Base-by-base conservation (phyloP, 2,888 invertebrate species). In the Drosophila seclusa region DNA sequence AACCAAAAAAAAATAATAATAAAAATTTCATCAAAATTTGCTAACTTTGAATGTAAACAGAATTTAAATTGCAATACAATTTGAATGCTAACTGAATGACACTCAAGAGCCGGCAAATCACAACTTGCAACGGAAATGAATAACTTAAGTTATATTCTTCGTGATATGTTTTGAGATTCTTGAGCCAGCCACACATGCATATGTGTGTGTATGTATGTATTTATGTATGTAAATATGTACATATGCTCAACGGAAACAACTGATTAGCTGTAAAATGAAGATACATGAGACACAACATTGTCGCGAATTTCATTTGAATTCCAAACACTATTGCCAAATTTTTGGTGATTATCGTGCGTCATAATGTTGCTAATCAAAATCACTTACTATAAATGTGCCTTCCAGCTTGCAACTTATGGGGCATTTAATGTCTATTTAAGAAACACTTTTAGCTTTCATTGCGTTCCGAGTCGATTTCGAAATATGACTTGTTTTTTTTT, bases 81-180 rank as follows among this genome's bases (percentile, higher is more conserved):
- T 64, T 24, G 8, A 65, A 24, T 11, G 32, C 27, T 24, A 18
- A 29, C 40, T 21, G 45, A 64, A 66, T 42, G 67, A 36, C 50
- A 60, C 55, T 53, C 48, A 32, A 24, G 45, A 50, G 11, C 13
- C 2, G 45, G 32, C 57, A 36, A 52, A 34, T 53, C 31, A 40
- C 29, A 48, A 29, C 48, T 36, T 57, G 52, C 76, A 68, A 27
- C 53, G 69, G 53, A 76, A 58, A 38, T 76, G 27, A 69, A 69
- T 69, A 69, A 63, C 58, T 76, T 69, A 45, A 29, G 6, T 34
- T 34, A 38, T 52, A 18, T 34, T 24, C 34, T 18, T 13, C 34
- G 29, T 27, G n/a, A 40, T 36, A 31, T 52, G n/a, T 31, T 27
- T 27, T 38, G 32, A 34, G 50, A 40, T 38, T 53, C 36, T 67